These are phyloP conservation scores for Oriolus oriolus DNA, from an alignment of 2,113 vertebrate species.

Conservation along the genomic window DNA sequence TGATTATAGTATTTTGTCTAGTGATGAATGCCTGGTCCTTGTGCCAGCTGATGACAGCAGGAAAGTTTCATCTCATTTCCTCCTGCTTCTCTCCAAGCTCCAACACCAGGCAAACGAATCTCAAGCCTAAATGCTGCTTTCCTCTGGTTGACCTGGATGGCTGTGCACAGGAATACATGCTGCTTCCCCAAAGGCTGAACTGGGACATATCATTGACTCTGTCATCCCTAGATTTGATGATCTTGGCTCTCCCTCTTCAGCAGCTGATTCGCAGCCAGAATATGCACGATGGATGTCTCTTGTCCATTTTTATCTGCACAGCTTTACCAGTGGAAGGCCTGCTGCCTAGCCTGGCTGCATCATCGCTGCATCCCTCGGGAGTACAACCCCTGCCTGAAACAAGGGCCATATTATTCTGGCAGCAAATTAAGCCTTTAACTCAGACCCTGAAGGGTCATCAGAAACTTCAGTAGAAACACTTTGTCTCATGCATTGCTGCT, in stretches of 20 bases:
- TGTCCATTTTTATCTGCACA: not conserved
- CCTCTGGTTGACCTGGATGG: not conserved
- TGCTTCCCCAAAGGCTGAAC: not conserved
- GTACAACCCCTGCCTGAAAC: not conserved
- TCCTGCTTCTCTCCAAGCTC: not conserved
- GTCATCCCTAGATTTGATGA: not conserved
- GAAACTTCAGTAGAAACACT: not conserved
- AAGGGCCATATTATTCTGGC: not conserved
- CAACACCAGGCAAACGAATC: not conserved
- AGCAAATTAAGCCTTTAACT: not conserved
- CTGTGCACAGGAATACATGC: not conserved
- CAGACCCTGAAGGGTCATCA: not conserved
- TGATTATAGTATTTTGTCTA: not conserved
- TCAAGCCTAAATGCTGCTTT: not conserved
- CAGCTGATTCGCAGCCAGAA: too few species aligned
- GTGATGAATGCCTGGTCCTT: not conserved
- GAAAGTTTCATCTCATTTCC: not conserved
- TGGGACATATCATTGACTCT: not conserved
- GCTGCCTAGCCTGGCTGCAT: not conserved
- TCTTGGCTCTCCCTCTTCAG: not conserved
- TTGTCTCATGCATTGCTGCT: not conserved
- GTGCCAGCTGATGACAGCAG: not conserved
- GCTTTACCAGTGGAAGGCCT: not conserved
- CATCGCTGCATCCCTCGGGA: fast-evolving
- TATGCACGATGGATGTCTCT: not conserved